These are phyloP conservation scores for Sphaeridia pumilis DNA, from an alignment of 2,888 invertebrate genomes.

Conservation along the genomic window DNA sequence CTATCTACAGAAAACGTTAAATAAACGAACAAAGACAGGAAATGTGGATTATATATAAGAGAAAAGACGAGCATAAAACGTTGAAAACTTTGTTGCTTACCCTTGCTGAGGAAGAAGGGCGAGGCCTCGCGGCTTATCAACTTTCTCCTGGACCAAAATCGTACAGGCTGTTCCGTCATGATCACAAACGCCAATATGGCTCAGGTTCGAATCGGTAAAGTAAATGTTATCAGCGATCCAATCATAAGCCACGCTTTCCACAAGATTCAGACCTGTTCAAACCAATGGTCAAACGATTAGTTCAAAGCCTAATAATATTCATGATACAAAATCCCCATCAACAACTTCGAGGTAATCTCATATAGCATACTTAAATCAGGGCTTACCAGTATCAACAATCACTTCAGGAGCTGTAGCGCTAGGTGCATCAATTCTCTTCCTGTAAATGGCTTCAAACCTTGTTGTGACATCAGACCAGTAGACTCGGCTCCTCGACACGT, in stretches of 20 bases:
- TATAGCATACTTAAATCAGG: background rate
- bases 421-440: constrained; percentile 50
- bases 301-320: background rate
- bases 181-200: constrained; percentile 61
- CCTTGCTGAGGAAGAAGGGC: constrained; percentile 57
- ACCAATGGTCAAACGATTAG: background rate
- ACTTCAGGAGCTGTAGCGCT: constrained; percentile 6
- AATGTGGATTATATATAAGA: background rate
- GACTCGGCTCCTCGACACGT: constrained; percentile 49
- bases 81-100: constrained; percentile 38
- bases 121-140: constrained; percentile 56
- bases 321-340: background rate
- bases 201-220: constrained; percentile 60
- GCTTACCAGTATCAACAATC: constrained; percentile 30
- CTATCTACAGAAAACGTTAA: too few relatives aligned
- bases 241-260: constrained; percentile 65
- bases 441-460: constrained; percentile 59
- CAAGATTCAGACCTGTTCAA: constrained; percentile 51
- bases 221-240: constrained; percentile 69
- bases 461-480: constrained; percentile 67
- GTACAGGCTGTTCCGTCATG: constrained; percentile 55
- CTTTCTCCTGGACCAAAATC: constrained; percentile 49
- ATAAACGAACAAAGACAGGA: too few relatives aligned
- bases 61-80: background rate
- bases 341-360: background rate